Conservation (phyloP, 2,888 invertebrate species). For the Temnothorax unifasciatus region DNA sequence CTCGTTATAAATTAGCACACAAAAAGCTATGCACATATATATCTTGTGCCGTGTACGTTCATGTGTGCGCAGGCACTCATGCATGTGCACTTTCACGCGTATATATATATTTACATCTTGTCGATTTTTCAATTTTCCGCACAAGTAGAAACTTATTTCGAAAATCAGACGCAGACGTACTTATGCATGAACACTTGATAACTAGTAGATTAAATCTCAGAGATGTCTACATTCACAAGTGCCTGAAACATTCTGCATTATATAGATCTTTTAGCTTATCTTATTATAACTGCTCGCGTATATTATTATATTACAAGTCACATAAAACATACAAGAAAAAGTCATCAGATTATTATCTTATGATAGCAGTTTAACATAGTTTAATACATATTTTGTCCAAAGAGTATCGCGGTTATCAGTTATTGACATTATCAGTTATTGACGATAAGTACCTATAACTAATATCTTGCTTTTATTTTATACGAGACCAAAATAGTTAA, state of each 20-base stretch:
- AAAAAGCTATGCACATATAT: conserved; percentile 46
- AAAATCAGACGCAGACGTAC: conserved; percentile 29
- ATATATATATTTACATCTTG: conserved; percentile 25
- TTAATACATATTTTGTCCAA: not conserved
- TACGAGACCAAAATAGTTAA: not conserved
- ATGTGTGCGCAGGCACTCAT: conserved; percentile 32
- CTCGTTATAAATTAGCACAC: conserved; percentile 51
- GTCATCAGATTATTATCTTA: not conserved
- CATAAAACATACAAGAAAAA: not conserved
- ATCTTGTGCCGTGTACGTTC: conserved; percentile 46
- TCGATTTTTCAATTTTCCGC: conserved; percentile 33
- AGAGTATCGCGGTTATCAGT: not conserved
- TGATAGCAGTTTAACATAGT: not conserved
- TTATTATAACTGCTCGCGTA: conserved; percentile 67
- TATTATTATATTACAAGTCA: conserved; percentile 29
- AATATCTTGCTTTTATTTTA: conserved; percentile 9
- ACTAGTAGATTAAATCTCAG: conserved; percentile 44
- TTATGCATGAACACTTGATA: conserved; percentile 64
- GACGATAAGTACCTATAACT: not conserved
- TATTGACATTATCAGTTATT: conserved; percentile 4
- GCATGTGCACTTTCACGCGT: conserved; percentile 9
- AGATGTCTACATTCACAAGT: conserved; percentile 56
- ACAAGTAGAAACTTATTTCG: conserved; percentile 45
- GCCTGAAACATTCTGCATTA: conserved; percentile 63
- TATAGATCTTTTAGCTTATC: conserved; percentile 60